Evolutionary conservation across 2,797 vertebrate genomes (phyloP), one percentile per base, ranked within the genome.

Genomic region (Eulemur mongoz): DNA sequence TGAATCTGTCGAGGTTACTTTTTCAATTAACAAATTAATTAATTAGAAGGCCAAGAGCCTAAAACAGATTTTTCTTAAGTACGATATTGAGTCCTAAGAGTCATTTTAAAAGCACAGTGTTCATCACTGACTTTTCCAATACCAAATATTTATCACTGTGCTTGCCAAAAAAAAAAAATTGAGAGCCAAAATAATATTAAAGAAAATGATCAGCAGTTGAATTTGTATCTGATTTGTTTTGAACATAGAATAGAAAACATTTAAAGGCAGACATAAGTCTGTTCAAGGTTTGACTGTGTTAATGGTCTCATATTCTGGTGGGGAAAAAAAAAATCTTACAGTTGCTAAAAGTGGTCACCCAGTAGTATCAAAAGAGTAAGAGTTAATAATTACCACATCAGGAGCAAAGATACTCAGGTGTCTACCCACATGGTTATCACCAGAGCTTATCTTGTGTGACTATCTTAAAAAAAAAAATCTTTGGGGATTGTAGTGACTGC

Each of bases 21-120:
- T 87, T 88, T 86, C 20, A 73, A 80, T 91, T 85, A 94, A 80
- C 30, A 85, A 91, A 89, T 67, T 78, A 89, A 73, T 91, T 91
- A 91, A 69, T 92, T 91, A 90, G 85, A 95, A 45, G 48, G 59
- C 35, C 73, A 93, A 81, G 78, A 82, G 9, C 54, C 54, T 54
- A 73, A 95, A 94, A 57, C 70, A 90, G 61, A 73, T 67, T 91
- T 95, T 93, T 59, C 57, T 72, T 69, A 93, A 86, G 69, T 40
- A 88, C 17, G 81, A 63, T 88, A 95, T 82, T n/a, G 67, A 88
- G 48, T 79, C 89, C 82, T 73, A 59, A 70, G 75, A 78, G 57
- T 89, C n/a, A 45, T 4, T 89, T 76, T 88, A 57, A 78, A 94
- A 86, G 32, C 67, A 25, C 14, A 65, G 3, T 87, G 48, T 75